phyloP scores from a whole-genome alignment of 1,140 invertebrate genomes.

The Drosophila pectinifera region DNA sequence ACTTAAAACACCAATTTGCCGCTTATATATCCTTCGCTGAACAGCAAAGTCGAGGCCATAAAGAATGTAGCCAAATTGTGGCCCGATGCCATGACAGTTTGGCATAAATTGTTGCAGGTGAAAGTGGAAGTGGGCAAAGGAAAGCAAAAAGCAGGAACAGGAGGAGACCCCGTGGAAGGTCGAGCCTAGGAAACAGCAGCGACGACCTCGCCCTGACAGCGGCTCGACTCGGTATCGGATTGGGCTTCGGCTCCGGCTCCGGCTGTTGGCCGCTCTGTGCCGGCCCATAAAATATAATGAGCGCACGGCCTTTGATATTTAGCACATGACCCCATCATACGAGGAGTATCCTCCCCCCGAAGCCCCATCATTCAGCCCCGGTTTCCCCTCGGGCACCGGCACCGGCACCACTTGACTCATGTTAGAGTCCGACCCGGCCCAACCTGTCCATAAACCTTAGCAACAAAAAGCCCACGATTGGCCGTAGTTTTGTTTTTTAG shows the following conservation, averaged over 20 bases:
- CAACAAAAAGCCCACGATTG: slow-evolving; percentile 56
- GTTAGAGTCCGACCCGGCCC: slow-evolving; percentile 26
- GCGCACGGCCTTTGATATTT: slow-evolving; percentile 80
- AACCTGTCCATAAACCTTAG: slow-evolving; percentile 56
- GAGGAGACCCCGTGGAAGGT: slow-evolving; percentile 26
- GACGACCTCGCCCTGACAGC: slow-evolving; percentile 65
- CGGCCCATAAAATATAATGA: slow-evolving; percentile 74
- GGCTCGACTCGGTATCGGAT: slow-evolving; percentile 12
- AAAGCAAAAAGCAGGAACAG: slow-evolving; percentile 14
- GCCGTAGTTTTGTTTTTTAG: slow-evolving; percentile 43
- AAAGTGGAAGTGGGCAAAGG: slow-evolving; percentile 25
- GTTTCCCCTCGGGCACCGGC: slow-evolving; percentile 13
- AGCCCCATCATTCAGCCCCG: background rate
- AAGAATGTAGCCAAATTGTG: slow-evolving; percentile 16
- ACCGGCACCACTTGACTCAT: slow-evolving; percentile 23
- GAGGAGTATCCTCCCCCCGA: background rate
- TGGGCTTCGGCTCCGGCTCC: slow-evolving; percentile 5
- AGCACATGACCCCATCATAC: slow-evolving; percentile 56
- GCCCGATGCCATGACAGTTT: slow-evolving; percentile 39
- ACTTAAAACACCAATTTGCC: background rate
- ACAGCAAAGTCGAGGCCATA: background rate
- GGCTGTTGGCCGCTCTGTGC: slow-evolving; percentile 33
- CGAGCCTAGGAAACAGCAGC: slow-evolving; percentile 32
- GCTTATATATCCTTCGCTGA: slow-evolving; percentile 14
- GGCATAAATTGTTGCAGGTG: slow-evolving; percentile 42